Evolutionary conservation across 2,113 vertebrate genomes (phyloP).

Genomic region (Chascanopsetta lugubris): DNA sequence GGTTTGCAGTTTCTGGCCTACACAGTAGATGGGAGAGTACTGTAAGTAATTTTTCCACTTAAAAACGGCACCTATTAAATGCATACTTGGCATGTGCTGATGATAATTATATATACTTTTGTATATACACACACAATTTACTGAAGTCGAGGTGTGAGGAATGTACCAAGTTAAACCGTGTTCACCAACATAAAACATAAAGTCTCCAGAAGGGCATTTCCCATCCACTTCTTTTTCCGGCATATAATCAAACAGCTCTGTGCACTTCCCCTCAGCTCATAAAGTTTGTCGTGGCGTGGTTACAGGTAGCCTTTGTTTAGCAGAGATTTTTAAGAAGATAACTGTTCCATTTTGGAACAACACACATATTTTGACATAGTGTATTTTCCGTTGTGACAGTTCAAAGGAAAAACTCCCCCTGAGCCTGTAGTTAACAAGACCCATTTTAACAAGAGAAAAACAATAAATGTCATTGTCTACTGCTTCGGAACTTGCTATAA

Average conservation of each 20-base stretch:
- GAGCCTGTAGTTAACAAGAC: constrained; percentile 9
- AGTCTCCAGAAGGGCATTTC: background rate
- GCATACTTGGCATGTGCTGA: no score
- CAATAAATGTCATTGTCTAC: constrained; percentile 35
- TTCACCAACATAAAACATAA: constrained; percentile 7
- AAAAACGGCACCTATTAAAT: no score
- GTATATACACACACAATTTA: background rate
- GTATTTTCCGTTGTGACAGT: constrained; percentile 17
- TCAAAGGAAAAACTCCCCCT: constrained; percentile 1
- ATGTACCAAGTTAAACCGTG: background rate
- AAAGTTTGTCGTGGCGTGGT: constrained; percentile 13
- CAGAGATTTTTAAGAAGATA: constrained; percentile 12
- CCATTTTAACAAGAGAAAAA: constrained; percentile 24
- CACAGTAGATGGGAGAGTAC: no score
- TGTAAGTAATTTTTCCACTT: no score
- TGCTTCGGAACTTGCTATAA: constrained; percentile 18
- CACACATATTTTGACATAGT: constrained; percentile 7
- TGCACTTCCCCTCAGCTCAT: constrained; percentile 33
- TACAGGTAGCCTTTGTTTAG: constrained; percentile 17
- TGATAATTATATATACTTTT: no score
- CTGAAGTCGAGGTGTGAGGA: background rate
- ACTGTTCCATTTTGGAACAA: background rate
- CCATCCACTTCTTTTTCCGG: constrained; percentile 3
- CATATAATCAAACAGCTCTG: constrained; percentile 1
- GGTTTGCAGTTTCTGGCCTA: no score